Conservation (phyloP, 2,113 vertebrate species). For the Platycercus adscitus region DNA sequence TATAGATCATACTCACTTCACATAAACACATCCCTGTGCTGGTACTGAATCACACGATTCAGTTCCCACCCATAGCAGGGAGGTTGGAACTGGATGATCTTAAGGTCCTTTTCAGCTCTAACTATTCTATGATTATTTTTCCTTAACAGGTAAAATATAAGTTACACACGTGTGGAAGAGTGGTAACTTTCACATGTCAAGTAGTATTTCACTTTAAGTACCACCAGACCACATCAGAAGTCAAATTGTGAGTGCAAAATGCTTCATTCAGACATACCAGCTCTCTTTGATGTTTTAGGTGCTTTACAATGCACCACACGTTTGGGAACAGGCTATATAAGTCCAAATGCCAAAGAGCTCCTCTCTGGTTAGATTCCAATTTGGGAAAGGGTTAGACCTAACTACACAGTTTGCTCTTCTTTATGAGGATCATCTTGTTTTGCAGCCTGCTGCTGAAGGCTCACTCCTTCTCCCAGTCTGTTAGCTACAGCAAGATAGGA, state of each 20-base stretch:
- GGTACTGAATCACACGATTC: neutral
- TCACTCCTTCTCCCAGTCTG: neutral
- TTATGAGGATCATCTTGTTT: neutral
- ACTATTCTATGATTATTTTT: neutral
- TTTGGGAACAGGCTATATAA: neutral
- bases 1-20: neutral
- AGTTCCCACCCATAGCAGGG: neutral
- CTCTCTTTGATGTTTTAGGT: neutral
- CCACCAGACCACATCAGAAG: neutral
- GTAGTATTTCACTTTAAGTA: neutral
- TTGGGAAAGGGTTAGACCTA: neutral
- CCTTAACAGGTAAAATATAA: neutral
- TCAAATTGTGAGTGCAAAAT: neutral
- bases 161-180: neutral
- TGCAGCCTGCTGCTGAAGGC: neutral
- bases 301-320: neutral
- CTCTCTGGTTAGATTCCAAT: neutral
- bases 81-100: neutral
- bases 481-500: neutral
- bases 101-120: neutral
- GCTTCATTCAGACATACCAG: neutral
- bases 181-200: rapidly evolving
- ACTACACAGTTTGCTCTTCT: neutral
- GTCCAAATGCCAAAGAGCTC: neutral
- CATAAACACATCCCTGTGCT: neutral